Evolutionary conservation across 2,888 invertebrate species (phyloP).

Genomic region (Alviniconcha strummeri): DNA sequence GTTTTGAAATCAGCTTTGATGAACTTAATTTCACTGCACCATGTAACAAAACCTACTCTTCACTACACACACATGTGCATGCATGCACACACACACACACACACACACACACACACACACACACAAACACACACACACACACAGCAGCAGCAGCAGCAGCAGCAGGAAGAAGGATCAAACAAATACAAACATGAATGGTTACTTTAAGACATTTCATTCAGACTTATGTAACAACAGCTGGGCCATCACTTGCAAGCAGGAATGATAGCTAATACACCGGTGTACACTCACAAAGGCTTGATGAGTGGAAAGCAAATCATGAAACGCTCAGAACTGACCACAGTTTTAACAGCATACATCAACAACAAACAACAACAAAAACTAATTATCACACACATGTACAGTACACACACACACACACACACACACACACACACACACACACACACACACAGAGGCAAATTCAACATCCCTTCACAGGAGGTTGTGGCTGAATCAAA

Average conservation of each 20-base stretch:
- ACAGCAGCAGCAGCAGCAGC: background rate
- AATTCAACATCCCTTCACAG: background rate
- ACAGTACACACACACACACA: background rate
- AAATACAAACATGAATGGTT: too few species aligned
- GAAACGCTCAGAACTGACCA: too few species aligned
- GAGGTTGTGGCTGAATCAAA: too few species aligned
- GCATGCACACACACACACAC: background rate
- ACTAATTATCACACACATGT: background rate
- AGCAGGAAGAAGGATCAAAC: background rate
- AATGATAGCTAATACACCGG: too few species aligned
- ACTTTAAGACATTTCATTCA: too few species aligned
- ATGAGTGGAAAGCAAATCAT: too few species aligned
- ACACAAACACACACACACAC: background rate
- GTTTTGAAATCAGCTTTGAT: too few species aligned
- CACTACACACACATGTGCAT: background rate
- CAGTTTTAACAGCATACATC: too few species aligned
- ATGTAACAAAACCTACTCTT: background rate
- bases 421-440: constrained; percentile 1
- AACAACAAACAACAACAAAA: background rate
- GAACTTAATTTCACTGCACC: background rate
- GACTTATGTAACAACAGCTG: too few species aligned
- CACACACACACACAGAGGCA: background rate
- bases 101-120: background rate
- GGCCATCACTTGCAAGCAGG: too few species aligned
- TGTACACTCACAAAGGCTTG: background rate